Evolutionary conservation across 2,888 invertebrate species (phyloP).

Genomic region (Reticulitermes lucifugus): DNA sequence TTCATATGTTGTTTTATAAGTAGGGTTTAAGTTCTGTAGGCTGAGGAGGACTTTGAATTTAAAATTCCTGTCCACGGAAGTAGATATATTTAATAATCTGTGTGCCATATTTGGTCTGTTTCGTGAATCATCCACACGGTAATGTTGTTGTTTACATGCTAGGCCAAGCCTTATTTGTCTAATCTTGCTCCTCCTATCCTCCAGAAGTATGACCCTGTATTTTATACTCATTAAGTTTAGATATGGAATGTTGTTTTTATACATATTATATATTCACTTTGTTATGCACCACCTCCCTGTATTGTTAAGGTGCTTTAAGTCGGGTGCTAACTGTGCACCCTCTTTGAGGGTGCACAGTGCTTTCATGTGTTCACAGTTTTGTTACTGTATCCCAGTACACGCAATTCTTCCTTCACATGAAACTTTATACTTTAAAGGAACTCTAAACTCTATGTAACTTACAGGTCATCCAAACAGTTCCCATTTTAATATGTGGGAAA

Average conservation of each 20-base stretch:
- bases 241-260: constrained; percentile 35
- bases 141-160: background rate
- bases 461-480: background rate
- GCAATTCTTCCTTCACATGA: background rate
- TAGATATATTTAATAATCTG: background rate
- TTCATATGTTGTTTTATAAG: background rate
- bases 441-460: background rate
- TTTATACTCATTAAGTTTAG: constrained; percentile 35
- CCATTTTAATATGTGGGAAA: background rate
- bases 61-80: background rate
- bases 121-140: background rate
- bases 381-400: constrained; percentile 7
- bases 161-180: background rate
- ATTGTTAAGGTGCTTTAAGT: constrained; percentile 31
- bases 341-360: constrained; percentile 21
- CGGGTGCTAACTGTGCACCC: constrained; percentile 29
- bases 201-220: constrained; percentile 15
- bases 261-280: constrained; percentile 2
- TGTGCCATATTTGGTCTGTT: constrained; percentile 24
- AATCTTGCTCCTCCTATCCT: background rate
- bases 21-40: constrained; percentile 8
- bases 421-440: constrained; percentile 4
- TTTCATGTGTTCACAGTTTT: constrained; percentile 35
- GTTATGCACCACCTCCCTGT: background rate
- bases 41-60: background rate